Conservation (phyloP, 2,113 vertebrate genomes). For the Holacanthus passer region DNA sequence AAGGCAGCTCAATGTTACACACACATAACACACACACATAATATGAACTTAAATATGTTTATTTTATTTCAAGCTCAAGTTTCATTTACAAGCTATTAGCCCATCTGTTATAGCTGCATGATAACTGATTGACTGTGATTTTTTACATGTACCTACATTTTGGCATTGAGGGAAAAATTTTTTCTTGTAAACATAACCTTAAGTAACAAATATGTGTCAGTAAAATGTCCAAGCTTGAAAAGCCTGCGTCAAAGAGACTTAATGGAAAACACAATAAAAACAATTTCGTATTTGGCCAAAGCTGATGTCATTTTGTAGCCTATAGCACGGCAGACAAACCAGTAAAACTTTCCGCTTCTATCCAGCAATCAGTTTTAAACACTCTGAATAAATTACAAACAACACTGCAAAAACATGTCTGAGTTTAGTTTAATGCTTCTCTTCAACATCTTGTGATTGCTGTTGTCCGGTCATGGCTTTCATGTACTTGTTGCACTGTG, state of each 20-base stretch:
- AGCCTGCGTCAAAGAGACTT: neutral
- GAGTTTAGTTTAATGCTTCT: neutral
- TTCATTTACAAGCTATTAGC: no score
- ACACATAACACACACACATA: no score
- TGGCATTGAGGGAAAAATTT: no score
- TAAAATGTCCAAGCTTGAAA: neutral
- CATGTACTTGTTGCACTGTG: conserved; percentile 1
- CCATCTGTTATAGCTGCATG: no score
- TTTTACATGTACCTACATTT: no score
- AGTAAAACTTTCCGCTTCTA: neutral
- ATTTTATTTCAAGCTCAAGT: no score
- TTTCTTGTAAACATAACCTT: no score
- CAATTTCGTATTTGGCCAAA: neutral
- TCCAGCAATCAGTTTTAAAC: neutral
- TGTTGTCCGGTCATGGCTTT: neutral
- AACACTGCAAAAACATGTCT: neutral
- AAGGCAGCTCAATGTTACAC: no score
- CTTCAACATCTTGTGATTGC: neutral
- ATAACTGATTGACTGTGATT: no score
- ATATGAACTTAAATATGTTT: no score
- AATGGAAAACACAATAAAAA: neutral
- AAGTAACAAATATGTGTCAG: neutral
- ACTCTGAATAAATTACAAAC: neutral
- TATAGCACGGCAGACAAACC: neutral
- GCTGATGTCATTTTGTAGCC: neutral